These are phyloP conservation scores for Austrofundulus limnaeus DNA, from an alignment of 2,113 vertebrate species.

Conservation along the genomic window DNA sequence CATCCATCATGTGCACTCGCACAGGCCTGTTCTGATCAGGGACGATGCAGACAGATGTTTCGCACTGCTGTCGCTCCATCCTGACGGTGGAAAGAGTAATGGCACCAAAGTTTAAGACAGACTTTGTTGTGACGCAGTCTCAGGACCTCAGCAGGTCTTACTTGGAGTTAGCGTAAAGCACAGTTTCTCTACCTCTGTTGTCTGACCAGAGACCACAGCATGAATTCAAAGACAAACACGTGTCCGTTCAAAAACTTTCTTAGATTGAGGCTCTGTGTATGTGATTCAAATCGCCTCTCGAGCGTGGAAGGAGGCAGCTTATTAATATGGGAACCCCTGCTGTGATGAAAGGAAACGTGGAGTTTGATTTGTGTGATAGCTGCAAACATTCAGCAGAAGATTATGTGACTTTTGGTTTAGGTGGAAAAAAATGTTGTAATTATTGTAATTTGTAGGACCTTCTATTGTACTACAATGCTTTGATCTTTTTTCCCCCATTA, in stretches of 20 bases:
- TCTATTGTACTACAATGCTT: not conserved
- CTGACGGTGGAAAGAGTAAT: conserved; percentile 62
- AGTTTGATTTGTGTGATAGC: conserved; percentile 2
- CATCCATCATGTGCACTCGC: conserved; percentile 7
- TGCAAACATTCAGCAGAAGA: not conserved
- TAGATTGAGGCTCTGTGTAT: not conserved
- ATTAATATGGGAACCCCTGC: conserved; percentile 13
- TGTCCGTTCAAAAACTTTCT: conserved; percentile 10
- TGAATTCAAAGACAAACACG: conserved; percentile 25
- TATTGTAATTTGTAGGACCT: not conserved
- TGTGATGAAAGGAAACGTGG: conserved; percentile 15
- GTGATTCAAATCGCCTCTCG: conserved; percentile 14
- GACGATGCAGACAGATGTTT: conserved; percentile 49
- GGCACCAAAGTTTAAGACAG: conserved; percentile 55
- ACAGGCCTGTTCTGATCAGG: conserved; percentile 20
- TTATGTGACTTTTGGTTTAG: not conserved
- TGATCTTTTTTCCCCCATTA: not conserved
- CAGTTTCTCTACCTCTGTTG: not conserved
- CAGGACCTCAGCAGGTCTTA: conserved; percentile 10
- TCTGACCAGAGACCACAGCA: conserved; percentile 18
- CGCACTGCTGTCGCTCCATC: conserved; percentile 25
- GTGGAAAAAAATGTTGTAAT: not conserved
- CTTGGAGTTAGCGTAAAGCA: conserved; percentile 22
- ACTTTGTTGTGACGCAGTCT: conserved; percentile 31
- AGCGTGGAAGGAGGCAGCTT: conserved; percentile 2